phyloP scores from a whole-genome alignment of 37 sponge, comb jelly and placozoan species.

The Chondrosia reniformis region DNA sequence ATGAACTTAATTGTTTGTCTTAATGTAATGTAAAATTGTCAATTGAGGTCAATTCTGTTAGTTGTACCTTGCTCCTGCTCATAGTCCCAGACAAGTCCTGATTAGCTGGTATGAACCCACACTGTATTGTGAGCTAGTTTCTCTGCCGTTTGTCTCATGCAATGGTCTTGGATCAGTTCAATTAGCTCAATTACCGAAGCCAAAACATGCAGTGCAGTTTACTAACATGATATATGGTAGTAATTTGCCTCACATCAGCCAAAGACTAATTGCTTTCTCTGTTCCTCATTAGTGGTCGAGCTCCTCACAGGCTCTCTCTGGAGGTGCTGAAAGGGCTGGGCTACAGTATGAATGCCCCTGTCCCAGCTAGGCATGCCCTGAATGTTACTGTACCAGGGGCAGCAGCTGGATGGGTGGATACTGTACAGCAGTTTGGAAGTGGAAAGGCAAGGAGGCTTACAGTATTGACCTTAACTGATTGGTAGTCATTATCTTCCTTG shows the following conservation, averaged over 20 bases:
- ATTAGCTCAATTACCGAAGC: neutral
- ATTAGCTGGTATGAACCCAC: too few relatives aligned
- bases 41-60: too few relatives aligned
- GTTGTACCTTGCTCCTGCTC: too few relatives aligned
- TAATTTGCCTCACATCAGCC: neutral
- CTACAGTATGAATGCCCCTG: conserved; percentile 20
- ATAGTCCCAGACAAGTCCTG: too few relatives aligned
- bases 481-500: neutral
- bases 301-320: conserved; percentile 26
- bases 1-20: too few relatives aligned
- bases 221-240: neutral
- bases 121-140: too few relatives aligned
- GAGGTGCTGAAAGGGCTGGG: conserved; percentile 39
- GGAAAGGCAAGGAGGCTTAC: conserved; percentile 56
- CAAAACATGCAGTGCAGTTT: neutral
- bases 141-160: too few relatives aligned
- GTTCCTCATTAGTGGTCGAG: conserved; percentile 21
- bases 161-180: neutral
- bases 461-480: too few relatives aligned
- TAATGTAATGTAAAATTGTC: too few relatives aligned
- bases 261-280: too few relatives aligned
- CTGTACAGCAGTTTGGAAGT: conserved; percentile 70
- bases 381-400: conserved; percentile 84
- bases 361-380: conserved; percentile 61
- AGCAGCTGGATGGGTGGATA: conserved; percentile 86